Evolutionary conservation across 2,797 vertebrate genomes (phyloP), one percentile per base, ranked within the genome.

Genomic region (Mus caroli): DNA sequence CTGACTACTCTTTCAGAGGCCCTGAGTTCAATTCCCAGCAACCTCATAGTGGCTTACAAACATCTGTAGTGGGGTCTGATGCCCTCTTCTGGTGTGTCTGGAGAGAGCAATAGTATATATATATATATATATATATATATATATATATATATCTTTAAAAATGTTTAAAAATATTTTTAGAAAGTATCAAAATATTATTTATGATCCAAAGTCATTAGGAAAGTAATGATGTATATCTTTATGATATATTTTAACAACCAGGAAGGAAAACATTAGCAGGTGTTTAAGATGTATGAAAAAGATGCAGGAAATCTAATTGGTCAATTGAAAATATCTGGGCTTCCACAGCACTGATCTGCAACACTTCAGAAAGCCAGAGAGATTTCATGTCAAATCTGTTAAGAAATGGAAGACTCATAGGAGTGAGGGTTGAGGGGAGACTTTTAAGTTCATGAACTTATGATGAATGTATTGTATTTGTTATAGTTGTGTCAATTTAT

Each of bases 391-490:
- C 28, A 89, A 89, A 89, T 91, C 34, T 54, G 88, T 11, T 34
- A 84, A 64, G 4, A 71, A 22, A n/a, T 40, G 31, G 8, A 15
- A 31, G 2, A 84, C 60, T 90, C 60, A 93, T 50, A 91, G 34
- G 26, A 15, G 1, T 37, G 1, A 58, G 22, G 10, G 50, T 3
- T 92, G 17, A 87, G 67, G 26, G 28, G 22, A 96, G 77, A 62
- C 91, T 54, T 92, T 93, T 75, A 90, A 96, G 82, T 87, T 94
- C 90, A 37, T 79, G 54, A 95, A 92, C 62, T 93, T 89, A 79
- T 13, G 34, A 2, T 73, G 50, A 50, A 50, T 10, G 69, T 64
- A 62, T 89, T 90, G 93, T 58, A 62, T 86, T 97, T 94, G 43
- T 89, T 92, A 92, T 12, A 91, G 28, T 77, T 90, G 96, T 22